Evolutionary conservation across 2,888 invertebrate species (phyloP).

Genomic region (Camptogramma bilineatum): DNA sequence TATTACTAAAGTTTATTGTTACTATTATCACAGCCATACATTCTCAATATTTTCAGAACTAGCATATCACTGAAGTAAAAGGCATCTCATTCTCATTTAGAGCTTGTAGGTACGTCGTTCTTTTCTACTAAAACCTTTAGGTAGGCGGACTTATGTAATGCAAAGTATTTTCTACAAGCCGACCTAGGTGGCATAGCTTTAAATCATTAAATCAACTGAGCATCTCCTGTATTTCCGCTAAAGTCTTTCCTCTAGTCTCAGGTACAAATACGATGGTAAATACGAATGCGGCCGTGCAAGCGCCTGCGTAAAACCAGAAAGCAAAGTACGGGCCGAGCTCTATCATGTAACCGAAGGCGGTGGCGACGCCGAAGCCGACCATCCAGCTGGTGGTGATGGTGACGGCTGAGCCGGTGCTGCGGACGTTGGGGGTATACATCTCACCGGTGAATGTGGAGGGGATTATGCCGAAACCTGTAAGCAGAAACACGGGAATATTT

Average conservation of each 20-base stretch:
- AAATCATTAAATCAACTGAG: slow-evolving; percentile 35
- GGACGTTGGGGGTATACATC: slow-evolving; percentile 55
- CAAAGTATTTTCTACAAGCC: too few relatives aligned
- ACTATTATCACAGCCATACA: too few relatives aligned
- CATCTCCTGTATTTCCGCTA: slow-evolving; percentile 53
- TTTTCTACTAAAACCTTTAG: too few relatives aligned
- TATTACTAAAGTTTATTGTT: too few relatives aligned
- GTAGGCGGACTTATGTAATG: too few relatives aligned
- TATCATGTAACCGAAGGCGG: slow-evolving; percentile 49
- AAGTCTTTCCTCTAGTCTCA: slow-evolving; percentile 56
- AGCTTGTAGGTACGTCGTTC: too few relatives aligned
- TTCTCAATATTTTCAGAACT: too few relatives aligned
- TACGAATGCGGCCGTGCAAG: slow-evolving; percentile 43
- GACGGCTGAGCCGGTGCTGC: slow-evolving; percentile 51
- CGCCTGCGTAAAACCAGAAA: slow-evolving; percentile 51
- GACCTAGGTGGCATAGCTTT: neutral
- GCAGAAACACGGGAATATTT: neutral
- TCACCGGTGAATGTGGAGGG: slow-evolving; percentile 55
- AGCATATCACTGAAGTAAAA: too few relatives aligned
- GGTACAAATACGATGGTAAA: slow-evolving; percentile 53
- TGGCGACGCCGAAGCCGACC: slow-evolving; percentile 49
- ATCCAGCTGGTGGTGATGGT: slow-evolving; percentile 47
- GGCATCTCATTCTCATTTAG: too few relatives aligned
- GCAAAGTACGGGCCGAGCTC: slow-evolving; percentile 43
- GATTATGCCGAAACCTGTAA: slow-evolving; percentile 56